phyloP scores from a whole-genome alignment of 1,140 invertebrate genomes.

The Bathynomus jamesi region DNA sequence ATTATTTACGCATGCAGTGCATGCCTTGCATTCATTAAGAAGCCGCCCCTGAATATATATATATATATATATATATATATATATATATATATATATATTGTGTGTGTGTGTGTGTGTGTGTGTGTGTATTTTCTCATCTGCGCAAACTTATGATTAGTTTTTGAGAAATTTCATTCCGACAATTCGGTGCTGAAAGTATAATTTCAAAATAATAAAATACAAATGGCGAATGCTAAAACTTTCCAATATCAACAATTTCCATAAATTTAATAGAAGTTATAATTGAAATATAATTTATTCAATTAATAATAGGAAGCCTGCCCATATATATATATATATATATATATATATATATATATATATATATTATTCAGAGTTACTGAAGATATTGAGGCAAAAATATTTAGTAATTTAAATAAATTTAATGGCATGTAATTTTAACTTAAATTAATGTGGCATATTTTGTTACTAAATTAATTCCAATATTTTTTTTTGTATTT shows the following conservation, averaged over 20 bases:
- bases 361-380: not conserved
- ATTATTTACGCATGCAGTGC: no score
- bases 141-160: not conserved
- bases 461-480: no score
- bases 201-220: no score
- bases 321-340: not conserved
- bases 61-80: not conserved
- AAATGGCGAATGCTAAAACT: no score
- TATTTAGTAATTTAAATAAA: no score
- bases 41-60: not conserved
- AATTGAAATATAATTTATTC: not conserved
- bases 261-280: slow-evolving; percentile 1
- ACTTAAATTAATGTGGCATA: no score
- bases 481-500: no score
- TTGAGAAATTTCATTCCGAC: not conserved
- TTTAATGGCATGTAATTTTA: no score
- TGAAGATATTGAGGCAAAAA: no score
- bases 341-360: slow-evolving; percentile 1
- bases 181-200: no score
- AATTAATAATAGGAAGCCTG: not conserved
- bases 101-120: not conserved
- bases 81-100: not conserved
- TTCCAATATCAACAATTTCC: not conserved
- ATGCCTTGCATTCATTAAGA: no score
- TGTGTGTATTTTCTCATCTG: not conserved